A percentile compares a stretch with the other conserved stretches of the same genome.
phyloP scores from a whole-genome alignment of 2,797 vertebrate species.

The Microhierax caerulescens region DNA sequence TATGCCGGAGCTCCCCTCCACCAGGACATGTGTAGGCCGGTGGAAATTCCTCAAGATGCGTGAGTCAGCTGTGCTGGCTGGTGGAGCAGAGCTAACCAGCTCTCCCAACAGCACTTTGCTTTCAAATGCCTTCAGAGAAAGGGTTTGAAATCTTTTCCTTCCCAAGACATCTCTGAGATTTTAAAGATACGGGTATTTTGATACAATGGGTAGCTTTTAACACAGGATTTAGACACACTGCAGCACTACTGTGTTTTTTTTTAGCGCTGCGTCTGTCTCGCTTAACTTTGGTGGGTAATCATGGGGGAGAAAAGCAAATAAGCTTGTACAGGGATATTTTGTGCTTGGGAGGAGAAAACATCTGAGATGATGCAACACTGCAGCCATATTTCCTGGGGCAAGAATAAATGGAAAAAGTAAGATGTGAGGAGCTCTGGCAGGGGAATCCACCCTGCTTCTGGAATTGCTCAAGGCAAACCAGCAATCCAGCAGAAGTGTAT shows the following conservation, averaged over 20 bases:
- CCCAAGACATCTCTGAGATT: background rate
- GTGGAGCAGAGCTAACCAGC: background rate
- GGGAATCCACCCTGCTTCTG: background rate
- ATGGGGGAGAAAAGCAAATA: background rate
- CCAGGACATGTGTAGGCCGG: rapidly evolving
- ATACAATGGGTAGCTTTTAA: background rate
- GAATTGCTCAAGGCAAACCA: background rate
- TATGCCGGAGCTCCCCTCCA: background rate
- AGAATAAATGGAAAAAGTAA: background rate
- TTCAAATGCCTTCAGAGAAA: background rate
- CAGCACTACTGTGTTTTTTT: background rate
- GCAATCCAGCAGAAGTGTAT: background rate
- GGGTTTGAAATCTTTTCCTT: background rate
- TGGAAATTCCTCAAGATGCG: rapidly evolving
- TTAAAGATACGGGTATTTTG: background rate
- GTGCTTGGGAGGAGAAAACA: background rate
- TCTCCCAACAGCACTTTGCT: background rate
- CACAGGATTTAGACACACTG: background rate
- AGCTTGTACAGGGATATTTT: background rate
- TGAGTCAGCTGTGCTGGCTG: background rate
- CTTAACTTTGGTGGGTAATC: background rate
- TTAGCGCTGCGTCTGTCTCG: background rate
- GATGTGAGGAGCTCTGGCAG: background rate
- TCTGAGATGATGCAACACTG: rapidly evolving
- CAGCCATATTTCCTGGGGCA: background rate